phyloP scores from a whole-genome alignment of 2,888 invertebrate genomes.

The Agriopis aurantiaria region DNA sequence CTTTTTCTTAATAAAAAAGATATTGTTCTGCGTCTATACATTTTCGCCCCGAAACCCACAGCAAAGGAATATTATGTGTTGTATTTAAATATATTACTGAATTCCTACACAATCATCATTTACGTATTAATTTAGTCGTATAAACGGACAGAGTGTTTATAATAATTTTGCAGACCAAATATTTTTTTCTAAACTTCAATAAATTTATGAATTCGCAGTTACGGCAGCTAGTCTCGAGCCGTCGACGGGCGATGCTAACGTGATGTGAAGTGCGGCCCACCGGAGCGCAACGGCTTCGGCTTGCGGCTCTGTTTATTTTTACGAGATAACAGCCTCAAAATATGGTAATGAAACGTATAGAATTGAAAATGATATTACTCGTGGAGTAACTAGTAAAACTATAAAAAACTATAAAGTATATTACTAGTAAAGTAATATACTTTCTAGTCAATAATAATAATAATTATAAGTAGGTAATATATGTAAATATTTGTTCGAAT shows the following conservation, averaged over 20 bases:
- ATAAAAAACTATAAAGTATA: too few species aligned
- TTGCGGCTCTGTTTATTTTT: constrained; percentile 10
- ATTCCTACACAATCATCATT: too few species aligned
- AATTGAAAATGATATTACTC: constrained; percentile 7
- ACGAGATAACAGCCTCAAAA: constrained; percentile 2
- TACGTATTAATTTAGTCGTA: too few species aligned
- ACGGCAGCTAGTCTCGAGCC: background rate
- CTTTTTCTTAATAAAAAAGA: too few species aligned
- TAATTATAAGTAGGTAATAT: too few species aligned
- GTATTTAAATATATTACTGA: too few species aligned
- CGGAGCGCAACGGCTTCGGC: constrained; percentile 10
- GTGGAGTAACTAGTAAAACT: background rate
- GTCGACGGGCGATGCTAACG: constrained; percentile 7
- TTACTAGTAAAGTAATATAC: too few species aligned
- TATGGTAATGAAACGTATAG: constrained; percentile 6
- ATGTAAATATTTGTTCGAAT: too few species aligned
- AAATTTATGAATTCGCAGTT: background rate
- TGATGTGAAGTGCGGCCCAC: constrained; percentile 3
- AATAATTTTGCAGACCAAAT: background rate
- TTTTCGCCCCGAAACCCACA: too few species aligned
- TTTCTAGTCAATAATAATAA: too few species aligned
- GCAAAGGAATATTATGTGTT: too few species aligned
- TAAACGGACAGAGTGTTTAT: background rate
- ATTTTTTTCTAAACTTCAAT: background rate
- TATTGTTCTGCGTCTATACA: too few species aligned